Evolutionary conservation across 2,888 invertebrate species (phyloP).

Genomic region (Luperina nickerlii): DNA sequence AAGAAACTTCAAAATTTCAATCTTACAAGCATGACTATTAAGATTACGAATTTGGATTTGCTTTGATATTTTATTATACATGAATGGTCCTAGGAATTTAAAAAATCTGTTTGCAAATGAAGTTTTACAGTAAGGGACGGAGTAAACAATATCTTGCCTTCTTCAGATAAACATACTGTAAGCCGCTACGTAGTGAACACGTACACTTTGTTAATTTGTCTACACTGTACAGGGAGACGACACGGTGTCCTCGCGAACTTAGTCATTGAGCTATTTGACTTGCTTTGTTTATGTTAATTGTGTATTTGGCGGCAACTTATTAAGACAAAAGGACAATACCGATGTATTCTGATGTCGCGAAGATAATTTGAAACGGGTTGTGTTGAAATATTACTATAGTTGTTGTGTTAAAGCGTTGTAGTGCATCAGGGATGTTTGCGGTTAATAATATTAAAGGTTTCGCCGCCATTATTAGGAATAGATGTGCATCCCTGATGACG

Average conservation of each 20-base stretch:
- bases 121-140: not conserved
- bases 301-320: constrained; percentile 30
- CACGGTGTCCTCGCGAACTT: constrained; percentile 15
- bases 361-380: not conserved
- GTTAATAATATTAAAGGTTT: no score
- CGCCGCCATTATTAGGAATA: no score
- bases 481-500: no score
- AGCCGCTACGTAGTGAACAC: not conserved
- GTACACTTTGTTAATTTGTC: constrained; percentile 18
- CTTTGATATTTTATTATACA: not conserved
- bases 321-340: constrained; percentile 5
- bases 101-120: not conserved
- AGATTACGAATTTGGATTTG: not conserved
- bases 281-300: constrained; percentile 23
- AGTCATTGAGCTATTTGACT: constrained; percentile 46
- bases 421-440: no score
- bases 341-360: not conserved
- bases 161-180: not conserved
- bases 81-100: not conserved
- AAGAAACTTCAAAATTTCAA: not conserved
- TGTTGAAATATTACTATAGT: not conserved
- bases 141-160: not conserved
- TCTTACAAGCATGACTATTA: not conserved
- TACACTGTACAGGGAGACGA: constrained; percentile 13
- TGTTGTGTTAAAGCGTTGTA: not conserved